Conservation (phyloP, 1,140 invertebrate genomes). For the Cyrtorhinus lividipennis region DNA sequence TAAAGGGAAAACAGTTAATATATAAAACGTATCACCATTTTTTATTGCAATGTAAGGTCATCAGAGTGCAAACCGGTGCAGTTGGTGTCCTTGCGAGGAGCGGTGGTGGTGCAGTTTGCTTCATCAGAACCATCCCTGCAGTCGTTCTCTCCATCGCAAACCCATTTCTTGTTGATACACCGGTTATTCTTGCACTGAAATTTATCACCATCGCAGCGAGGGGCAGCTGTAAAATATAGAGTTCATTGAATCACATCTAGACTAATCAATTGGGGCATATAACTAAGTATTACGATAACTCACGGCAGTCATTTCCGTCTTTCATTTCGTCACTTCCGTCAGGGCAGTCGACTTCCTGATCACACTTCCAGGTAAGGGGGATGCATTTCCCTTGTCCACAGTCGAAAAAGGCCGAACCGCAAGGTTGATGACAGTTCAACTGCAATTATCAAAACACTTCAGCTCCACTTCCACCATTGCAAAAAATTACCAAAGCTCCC, state of each 20-base stretch:
- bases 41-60: too few species aligned
- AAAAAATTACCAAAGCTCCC: too few species aligned
- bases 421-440: not conserved
- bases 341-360: conserved; percentile 54
- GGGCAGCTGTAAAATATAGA: not conserved
- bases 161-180: conserved; percentile 43
- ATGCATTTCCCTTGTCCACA: conserved; percentile 57
- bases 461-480: too few species aligned
- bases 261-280: not conserved
- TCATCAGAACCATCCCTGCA: conserved; percentile 74
- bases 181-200: conserved; percentile 42
- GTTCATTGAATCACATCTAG: not conserved
- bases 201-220: not conserved
- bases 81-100: not conserved
- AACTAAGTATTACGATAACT: not conserved
- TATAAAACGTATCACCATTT: too few species aligned
- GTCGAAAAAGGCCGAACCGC: conserved; percentile 38
- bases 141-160: conserved; percentile 53
- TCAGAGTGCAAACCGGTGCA: conserved; percentile 1
- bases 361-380: conserved; percentile 42
- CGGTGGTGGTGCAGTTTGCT: conserved; percentile 33
- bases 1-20: too few species aligned
- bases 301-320: conserved; percentile 53
- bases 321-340: conserved; percentile 64
- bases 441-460: too few species aligned